These are phyloP conservation scores for Drosophila algonquin DNA, from an alignment of 2,888 invertebrate genomes.

Conservation along the genomic window DNA sequence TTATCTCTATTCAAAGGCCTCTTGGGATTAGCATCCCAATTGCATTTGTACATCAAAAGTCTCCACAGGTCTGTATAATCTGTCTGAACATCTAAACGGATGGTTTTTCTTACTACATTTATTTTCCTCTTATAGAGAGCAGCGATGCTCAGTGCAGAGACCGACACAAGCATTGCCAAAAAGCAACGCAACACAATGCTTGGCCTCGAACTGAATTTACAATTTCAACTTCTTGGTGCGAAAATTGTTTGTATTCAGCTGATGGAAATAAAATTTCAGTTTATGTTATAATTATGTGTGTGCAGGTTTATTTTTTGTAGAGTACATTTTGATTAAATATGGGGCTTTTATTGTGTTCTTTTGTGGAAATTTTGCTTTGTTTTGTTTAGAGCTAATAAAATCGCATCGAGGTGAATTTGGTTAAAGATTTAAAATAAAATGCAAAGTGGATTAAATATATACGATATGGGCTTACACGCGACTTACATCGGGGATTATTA, in stretches of 20 bases:
- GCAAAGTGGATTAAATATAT: background rate
- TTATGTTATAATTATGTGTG: background rate
- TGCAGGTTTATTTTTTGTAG: background rate
- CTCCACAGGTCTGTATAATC: background rate
- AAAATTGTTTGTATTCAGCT: background rate
- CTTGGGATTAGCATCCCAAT: too few relatives aligned
- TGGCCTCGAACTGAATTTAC: background rate
- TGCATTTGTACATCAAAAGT: background rate
- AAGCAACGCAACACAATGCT: background rate
- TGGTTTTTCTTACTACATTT: background rate
- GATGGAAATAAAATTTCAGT: background rate
- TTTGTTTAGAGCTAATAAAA: background rate
- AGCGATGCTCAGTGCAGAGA: background rate
- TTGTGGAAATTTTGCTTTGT: background rate
- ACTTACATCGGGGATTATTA: too few relatives aligned
- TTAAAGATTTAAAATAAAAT: constrained; percentile 27
- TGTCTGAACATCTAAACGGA: background rate
- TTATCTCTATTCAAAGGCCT: too few relatives aligned
- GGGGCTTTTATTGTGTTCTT: background rate
- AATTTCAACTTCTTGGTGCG: background rate
- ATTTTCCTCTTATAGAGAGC: background rate
- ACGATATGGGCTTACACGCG: too few relatives aligned
- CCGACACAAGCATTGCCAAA: background rate
- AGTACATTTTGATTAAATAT: background rate
- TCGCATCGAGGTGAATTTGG: constrained; percentile 10